Base-by-base conservation (phyloP, 2,888 invertebrate species). In the Drosophila affinis region DNA sequence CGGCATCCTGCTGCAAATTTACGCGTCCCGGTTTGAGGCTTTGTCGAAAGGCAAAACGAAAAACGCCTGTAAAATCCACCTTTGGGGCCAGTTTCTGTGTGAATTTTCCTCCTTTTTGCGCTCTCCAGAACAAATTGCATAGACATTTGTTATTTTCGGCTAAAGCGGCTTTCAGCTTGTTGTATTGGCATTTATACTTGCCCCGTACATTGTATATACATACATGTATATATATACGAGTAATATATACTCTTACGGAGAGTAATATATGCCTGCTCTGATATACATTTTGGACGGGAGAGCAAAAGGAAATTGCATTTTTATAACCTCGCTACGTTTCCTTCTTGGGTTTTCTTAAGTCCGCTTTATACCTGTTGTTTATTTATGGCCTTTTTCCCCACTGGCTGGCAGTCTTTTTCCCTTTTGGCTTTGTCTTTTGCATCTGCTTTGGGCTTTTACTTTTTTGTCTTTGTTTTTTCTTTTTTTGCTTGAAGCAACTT, bases 351-450 rank as follows among this genome's bases (percentile, higher is more conserved):
- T 52, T 74, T 78, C 78, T 71, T 77, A 84, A 88, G 76, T 84
- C 76, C 71, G 56, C 67, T 78, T 84, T 79, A 77, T 74, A 77
- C 71, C 74, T 76, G 70, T 79, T 79, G 83, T 82, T 88, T 83
- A 84, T 88, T 85, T 88, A 84, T 88, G 71, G 63, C 59, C 56
- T 51, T 61, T 60, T 58, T 58, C 61, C 47, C 58, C 53, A 34
- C 34, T 57, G 54, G 45, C 34, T 49, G 55, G 27, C 27, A 53
- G 54, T 57, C 55, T 60, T 64, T 64, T 57, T 39, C 64, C 48
- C 57, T 46, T 54, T 61, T 60, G 39, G 57, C 56, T 57, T 62
- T 76, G 48, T 67, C 62, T 62, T 68, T 54, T 45, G 21, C 45
- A 63, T 54, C 70, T 62, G 62, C 63, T 59, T 54, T 54, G 64